Percentiles rank a stretch among this genome's conserved stretches.
phyloP scores from a whole-genome alignment of 2,797 vertebrate genomes.

The Acridotheres tristis region DNA sequence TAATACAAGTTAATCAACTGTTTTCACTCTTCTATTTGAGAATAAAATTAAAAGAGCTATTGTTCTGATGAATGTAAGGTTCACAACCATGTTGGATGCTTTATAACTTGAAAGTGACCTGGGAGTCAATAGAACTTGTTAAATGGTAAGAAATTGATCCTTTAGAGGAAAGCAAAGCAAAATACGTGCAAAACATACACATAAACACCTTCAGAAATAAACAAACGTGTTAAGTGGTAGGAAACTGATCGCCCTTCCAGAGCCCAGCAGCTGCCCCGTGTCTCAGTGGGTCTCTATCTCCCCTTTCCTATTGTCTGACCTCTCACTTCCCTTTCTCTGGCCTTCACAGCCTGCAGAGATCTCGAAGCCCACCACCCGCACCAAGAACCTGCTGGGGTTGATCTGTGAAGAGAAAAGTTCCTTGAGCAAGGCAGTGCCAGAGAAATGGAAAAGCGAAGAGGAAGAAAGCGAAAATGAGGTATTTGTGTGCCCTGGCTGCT shows the following conservation, averaged over 20 bases:
- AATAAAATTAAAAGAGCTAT: rapidly evolving
- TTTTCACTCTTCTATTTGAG: not conserved
- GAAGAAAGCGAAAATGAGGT: conserved; percentile 70
- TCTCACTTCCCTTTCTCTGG: not conserved
- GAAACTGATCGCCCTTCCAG: not conserved
- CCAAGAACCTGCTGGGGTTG: conserved; percentile 65
- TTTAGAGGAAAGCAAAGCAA: not conserved
- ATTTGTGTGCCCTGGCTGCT: not conserved
- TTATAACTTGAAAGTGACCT: not conserved
- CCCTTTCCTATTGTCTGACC: not conserved
- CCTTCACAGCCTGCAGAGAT: conserved; percentile 23
- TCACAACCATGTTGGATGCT: rapidly evolving
- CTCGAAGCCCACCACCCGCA: not conserved
- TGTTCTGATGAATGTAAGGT: not conserved
- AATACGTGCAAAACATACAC: not conserved
- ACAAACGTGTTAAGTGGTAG: rapidly evolving
- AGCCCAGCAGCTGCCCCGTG: not conserved
- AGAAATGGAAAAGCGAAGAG: conserved; percentile 67
- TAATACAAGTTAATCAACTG: not conserved
- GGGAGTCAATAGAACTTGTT: not conserved
- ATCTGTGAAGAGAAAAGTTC: conserved; percentile 73
- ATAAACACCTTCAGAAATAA: not conserved
- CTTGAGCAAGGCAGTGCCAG: conserved; percentile 47
- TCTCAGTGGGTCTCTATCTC: not conserved
- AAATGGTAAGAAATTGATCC: not conserved